A percentile compares a stretch with the other conserved stretches of the same genome.
Evolutionary conservation across 2,888 invertebrate species (phyloP).

Genomic region (Noctua pronuba): DNA sequence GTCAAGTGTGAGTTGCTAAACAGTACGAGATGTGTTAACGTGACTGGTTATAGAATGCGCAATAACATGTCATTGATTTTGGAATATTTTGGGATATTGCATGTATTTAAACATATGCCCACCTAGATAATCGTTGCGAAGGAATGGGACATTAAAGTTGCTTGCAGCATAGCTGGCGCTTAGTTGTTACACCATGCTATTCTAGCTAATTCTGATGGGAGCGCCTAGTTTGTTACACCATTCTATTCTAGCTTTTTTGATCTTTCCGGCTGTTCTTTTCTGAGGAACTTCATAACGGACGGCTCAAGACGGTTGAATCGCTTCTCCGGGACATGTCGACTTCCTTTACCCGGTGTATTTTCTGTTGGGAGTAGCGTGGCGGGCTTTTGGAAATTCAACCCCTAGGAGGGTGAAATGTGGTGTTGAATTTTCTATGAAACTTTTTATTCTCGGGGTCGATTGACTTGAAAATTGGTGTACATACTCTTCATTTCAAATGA

Average conservation of each 20-base stretch:
- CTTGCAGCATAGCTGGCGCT: constrained; percentile 28
- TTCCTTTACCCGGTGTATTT: neutral
- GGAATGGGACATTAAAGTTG: constrained; percentile 28
- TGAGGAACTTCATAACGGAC: neutral
- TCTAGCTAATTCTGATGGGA: constrained; percentile 1
- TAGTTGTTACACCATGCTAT: constrained; percentile 20
- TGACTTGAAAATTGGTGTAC: no score
- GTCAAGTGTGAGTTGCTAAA: constrained; percentile 69
- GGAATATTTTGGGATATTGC: constrained; percentile 62
- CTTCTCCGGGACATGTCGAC: neutral
- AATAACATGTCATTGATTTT: constrained; percentile 59
- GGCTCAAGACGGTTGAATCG: neutral
- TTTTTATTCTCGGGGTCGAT: no score
- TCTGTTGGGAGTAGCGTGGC: no score
- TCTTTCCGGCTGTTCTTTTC: neutral
- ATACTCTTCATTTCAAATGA: no score
- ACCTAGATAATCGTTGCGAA: constrained; percentile 55
- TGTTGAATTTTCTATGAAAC: no score
- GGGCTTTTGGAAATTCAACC: no score
- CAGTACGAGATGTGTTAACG: constrained; percentile 60
- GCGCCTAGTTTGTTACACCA: constrained; percentile 18
- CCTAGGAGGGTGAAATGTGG: no score
- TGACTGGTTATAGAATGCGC: constrained; percentile 63
- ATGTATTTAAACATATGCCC: constrained; percentile 35
- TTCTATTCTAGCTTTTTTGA: neutral